phyloP scores from a whole-genome alignment of 1,140 invertebrate species.

The Aphaenogaster ashmeadi region DNA sequence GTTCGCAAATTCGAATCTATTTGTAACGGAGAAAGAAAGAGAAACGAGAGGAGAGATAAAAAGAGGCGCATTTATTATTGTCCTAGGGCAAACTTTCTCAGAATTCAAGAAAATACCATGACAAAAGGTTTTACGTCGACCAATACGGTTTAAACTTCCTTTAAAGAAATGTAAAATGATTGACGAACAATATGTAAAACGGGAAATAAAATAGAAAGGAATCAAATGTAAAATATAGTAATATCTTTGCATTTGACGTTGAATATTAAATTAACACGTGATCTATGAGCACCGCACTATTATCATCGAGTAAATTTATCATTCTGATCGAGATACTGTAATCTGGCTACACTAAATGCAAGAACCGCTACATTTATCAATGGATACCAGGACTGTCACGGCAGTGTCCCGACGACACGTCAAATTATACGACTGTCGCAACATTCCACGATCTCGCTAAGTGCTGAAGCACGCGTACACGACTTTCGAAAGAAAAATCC shows the following conservation, averaged over 20 bases:
- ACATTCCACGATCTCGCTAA: constrained; percentile 40
- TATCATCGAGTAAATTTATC: constrained; percentile 22
- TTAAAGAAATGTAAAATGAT: not conserved
- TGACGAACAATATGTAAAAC: not conserved
- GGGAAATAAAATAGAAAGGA: not conserved
- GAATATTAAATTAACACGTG: constrained; percentile 31
- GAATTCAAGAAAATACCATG: constrained; percentile 1
- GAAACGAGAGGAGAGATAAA: constrained; percentile 15
- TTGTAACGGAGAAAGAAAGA: constrained; percentile 43
- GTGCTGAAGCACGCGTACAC: constrained; percentile 24
- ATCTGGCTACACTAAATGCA: constrained; percentile 23
- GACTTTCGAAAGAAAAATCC: constrained; percentile 43
- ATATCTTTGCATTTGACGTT: not conserved
- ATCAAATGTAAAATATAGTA: not conserved
- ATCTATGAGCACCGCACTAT: constrained; percentile 5
- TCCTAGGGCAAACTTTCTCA: not conserved
- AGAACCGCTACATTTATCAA: constrained; percentile 24
- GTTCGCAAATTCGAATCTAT: constrained; percentile 56
- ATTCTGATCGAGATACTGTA: constrained; percentile 26
- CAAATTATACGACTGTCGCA: constrained; percentile 40
- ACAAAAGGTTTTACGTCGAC: not conserved
- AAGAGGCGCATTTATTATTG: constrained; percentile 40
- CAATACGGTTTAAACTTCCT: not conserved
- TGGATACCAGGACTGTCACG: constrained; percentile 10
- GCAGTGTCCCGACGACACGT: constrained; percentile 15